Evolutionary conservation across 2,888 invertebrate genomes (phyloP).

Genomic region (Scaptomyza polygonia): DNA sequence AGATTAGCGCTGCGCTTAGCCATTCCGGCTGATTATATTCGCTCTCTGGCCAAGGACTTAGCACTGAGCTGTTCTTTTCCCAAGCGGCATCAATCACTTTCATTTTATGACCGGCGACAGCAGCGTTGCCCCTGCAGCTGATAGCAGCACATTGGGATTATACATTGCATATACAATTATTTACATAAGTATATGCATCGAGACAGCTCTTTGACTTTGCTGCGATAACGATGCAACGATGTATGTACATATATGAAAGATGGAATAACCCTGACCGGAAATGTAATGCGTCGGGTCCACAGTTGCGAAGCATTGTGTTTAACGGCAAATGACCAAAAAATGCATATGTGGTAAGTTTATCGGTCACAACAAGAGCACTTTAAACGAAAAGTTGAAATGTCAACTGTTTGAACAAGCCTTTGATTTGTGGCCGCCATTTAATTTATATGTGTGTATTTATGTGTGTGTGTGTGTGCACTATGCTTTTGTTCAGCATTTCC

Average conservation of each 20-base stretch:
- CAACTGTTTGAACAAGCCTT: conserved; percentile 65
- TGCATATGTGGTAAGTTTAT: conserved; percentile 44
- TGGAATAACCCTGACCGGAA: conserved; percentile 52
- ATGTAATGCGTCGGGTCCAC: conserved; percentile 23
- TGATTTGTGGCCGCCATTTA: conserved; percentile 67
- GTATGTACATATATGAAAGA: conserved; percentile 1
- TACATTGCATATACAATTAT: neutral
- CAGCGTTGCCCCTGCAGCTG: conserved; percentile 33
- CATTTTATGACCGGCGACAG: conserved; percentile 60
- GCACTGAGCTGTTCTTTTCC: conserved; percentile 22
- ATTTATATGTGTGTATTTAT: neutral
- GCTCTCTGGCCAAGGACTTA: conserved; percentile 20
- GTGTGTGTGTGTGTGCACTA: conserved; percentile 39
- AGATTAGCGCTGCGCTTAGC: conserved; percentile 59
- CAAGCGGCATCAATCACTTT: conserved; percentile 58
- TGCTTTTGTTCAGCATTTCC: conserved; percentile 51
- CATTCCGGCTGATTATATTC: conserved; percentile 41
- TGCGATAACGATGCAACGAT: conserved; percentile 43
- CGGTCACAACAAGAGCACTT: conserved; percentile 66
- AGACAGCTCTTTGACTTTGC: conserved; percentile 13
- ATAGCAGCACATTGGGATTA: conserved; percentile 33
- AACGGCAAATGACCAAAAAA: conserved; percentile 36
- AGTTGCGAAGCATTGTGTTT: conserved; percentile 22
- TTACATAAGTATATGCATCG: neutral
- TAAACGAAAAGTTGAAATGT: conserved; percentile 71